Percentiles rank a stretch among this genome's conserved stretches.
Conservation (phyloP, 2,888 invertebrate genomes). For the Tupiocoris notatus region DNA sequence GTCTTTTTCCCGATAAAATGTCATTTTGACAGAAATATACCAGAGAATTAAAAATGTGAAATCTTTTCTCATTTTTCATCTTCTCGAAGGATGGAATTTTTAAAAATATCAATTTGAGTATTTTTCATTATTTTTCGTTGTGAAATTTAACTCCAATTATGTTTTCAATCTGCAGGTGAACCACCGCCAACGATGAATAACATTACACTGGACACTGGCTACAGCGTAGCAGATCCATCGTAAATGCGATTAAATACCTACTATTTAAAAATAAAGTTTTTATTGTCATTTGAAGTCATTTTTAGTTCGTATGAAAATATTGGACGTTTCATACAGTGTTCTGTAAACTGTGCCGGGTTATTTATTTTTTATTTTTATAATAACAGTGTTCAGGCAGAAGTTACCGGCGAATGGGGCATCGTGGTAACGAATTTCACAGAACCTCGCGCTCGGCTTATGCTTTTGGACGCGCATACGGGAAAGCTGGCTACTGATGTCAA, state of each 20-base stretch:
- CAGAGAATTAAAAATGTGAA: no score
- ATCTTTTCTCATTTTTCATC: no score
- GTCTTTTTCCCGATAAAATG: no score
- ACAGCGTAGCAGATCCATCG: constrained; percentile 1
- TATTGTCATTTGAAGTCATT: neutral
- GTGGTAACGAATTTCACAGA: neutral
- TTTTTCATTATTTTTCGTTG: no score
- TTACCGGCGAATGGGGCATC: constrained; percentile 38
- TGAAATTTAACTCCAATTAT: no score
- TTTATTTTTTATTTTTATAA: neutral
- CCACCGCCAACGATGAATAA: constrained; percentile 23
- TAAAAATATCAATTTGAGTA: no score
- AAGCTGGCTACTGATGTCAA: constrained; percentile 36
- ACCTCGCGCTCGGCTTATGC: constrained; percentile 53
- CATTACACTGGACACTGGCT: constrained; percentile 21
- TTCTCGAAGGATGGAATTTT: no score
- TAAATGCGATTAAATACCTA: no score
- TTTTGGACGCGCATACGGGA: constrained; percentile 55
- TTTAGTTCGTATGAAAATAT: no score
- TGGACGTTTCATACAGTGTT: no score
- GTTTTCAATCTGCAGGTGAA: constrained; percentile 3
- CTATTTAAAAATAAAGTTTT: neutral
- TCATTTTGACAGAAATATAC: no score
- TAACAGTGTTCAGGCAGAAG: constrained; percentile 42
- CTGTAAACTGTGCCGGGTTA: no score